A percentile compares a stretch with the other conserved stretches of the same genome.
phyloP scores from a whole-genome alignment of 2,113 vertebrate species.

The Saccopteryx leptura region DNA sequence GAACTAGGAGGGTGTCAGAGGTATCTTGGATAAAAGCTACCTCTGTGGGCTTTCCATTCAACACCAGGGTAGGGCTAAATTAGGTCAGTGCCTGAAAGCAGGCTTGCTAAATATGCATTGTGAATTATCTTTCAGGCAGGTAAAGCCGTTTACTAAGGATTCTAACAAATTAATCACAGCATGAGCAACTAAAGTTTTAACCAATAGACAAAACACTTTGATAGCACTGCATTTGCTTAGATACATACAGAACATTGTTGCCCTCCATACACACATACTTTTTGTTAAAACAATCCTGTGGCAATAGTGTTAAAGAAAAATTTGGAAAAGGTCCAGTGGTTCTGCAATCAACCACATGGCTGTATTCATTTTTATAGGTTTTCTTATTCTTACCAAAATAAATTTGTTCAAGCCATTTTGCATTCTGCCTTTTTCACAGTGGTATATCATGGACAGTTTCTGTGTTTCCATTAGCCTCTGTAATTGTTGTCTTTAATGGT shows the following conservation, averaged over 20 bases:
- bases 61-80: neutral
- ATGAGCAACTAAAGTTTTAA: neutral
- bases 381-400: neutral
- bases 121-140: neutral
- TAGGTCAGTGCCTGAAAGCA: neutral
- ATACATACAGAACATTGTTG: neutral
- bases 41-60: neutral
- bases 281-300: neutral
- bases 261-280: fast-evolving
- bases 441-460: neutral
- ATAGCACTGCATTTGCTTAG: neutral
- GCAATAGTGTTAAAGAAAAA: neutral
- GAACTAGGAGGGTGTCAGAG: neutral
- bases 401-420: neutral
- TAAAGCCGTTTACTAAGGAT: neutral
- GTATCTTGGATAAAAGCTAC: neutral
- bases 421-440: neutral
- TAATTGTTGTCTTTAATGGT: neutral
- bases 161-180: neutral
- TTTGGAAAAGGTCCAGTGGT: neutral
- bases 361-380: slow-evolving; percentile 37
- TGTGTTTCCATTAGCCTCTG: neutral
- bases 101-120: neutral
- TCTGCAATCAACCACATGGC: neutral
- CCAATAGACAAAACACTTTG: neutral